Base-by-base conservation (phyloP, 2,797 vertebrate genomes). In the Ctenopoma multispine region DNA sequence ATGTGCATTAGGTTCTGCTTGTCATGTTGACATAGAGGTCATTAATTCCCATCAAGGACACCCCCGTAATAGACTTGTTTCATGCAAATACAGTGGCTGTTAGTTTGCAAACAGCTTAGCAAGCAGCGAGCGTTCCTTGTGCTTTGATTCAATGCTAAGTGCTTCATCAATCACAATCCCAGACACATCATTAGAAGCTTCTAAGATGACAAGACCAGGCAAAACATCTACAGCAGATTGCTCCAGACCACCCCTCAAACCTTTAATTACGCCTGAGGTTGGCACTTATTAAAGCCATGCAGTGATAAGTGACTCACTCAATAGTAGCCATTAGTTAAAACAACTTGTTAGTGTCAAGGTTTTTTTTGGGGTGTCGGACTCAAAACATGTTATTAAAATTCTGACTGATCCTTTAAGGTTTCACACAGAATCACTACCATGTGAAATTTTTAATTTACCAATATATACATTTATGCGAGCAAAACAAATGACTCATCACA, bases 131-230 rank as follows among this genome's bases (percentile, higher is more conserved):
- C 69, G 54, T 87, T 83, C 70, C 77, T 75, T 5, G 59, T 29
- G 82, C 88, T 90, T 88, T 90, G 87, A 90, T 89, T 90, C 60
- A 8, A 79, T 58, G 81, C 87, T 92, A 89, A 93, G 89, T 91
- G 88, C 87, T 92, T 89, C 90, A 93, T 93, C 91, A 91, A 91
- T 93, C 90, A 92, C 89, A 78, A 81, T 90, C 81, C 54, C 79
- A 82, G 90, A 86, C 82, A 83, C 84, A 92, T 92, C 88, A 89
- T 92, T 92, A 90, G 86, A 88, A 81, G 76, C 80, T 80, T 86
- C 81, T 83, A 82, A 77, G 87, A 89, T 90, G 92, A 93, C 91
- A 90, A 74, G 90, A 90, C 51, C 77, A 87, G 86, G 80, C 77
- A 80, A 90, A 89, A 87, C 80, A 89, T 89, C 82, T 56, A 82